A percentile compares a stretch with the other conserved stretches of the same genome.
Evolutionary conservation across 1,140 invertebrate genomes (phyloP).

Genomic region (Drosophila kurseongensis): DNA sequence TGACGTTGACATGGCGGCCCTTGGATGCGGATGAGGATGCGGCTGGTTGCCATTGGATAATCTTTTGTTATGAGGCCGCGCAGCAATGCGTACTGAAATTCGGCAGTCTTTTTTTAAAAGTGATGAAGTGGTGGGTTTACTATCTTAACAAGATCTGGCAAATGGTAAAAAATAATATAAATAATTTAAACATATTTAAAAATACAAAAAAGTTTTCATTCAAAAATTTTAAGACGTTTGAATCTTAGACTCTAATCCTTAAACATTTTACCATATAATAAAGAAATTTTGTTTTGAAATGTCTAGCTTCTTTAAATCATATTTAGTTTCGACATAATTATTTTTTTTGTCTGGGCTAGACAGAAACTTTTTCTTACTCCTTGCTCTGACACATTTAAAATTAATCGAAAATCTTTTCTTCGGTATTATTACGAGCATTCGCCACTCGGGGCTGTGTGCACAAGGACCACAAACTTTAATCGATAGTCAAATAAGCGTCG

Average conservation of each 20-base stretch:
- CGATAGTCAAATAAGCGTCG: constrained; percentile 75
- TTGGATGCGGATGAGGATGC: constrained; percentile 8
- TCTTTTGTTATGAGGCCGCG: constrained; percentile 48
- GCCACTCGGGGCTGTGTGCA: constrained; percentile 57
- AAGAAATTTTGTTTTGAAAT: too few species aligned
- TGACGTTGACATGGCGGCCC: constrained; percentile 5
- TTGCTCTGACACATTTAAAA: constrained; percentile 56
- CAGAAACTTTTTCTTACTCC: background rate
- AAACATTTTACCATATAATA: too few species aligned
- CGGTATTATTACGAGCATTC: constrained; percentile 38
- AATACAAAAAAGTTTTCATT: too few species aligned
- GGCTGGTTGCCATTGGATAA: constrained; percentile 77
- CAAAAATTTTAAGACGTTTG: too few species aligned
- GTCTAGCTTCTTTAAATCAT: too few species aligned
- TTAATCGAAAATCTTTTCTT: constrained; percentile 78
- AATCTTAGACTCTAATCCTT: too few species aligned
- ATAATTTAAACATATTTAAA: too few species aligned
- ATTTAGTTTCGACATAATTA: too few species aligned
- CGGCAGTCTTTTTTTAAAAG: constrained; percentile 6
- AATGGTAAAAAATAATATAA: too few species aligned
- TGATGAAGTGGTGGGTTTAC: constrained; percentile 4
- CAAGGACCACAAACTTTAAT: constrained; percentile 77
- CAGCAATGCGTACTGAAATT: constrained; percentile 35
- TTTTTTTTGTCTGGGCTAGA: background rate
- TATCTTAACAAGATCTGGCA: too few species aligned